Conservation (phyloP, 2,113 vertebrate species). For the Misgurnus anguillicaudatus region DNA sequence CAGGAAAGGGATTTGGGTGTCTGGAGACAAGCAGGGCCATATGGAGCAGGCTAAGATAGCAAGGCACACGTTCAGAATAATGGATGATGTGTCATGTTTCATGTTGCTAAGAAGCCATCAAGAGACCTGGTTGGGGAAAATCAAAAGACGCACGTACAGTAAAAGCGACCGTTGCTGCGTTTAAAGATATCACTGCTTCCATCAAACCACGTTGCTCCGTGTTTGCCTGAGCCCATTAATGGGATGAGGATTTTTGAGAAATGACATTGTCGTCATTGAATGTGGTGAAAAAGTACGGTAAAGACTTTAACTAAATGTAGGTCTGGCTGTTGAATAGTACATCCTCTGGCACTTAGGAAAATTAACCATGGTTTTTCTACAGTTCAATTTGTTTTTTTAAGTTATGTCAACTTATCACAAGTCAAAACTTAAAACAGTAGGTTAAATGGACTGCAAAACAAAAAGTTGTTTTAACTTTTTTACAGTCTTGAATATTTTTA, state of each 20-base stretch:
- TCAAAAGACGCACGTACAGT: conserved; percentile 73
- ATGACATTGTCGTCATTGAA: conserved; percentile 5
- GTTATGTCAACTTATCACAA: too few relatives aligned
- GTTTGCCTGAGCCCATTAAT: conserved; percentile 39
- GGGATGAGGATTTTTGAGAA: conserved; percentile 43
- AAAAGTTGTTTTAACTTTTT: too few relatives aligned
- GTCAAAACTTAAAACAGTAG: too few relatives aligned
- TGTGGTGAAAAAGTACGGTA: neutral
- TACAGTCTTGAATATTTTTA: too few relatives aligned
- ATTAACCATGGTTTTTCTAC: too few relatives aligned
- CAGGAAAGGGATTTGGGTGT: conserved; percentile 80
- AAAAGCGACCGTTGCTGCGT: conserved; percentile 72
- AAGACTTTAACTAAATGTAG: neutral
- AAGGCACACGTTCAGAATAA: conserved; percentile 80
- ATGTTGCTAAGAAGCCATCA: conserved; percentile 78
- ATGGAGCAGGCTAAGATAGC: conserved; percentile 78
- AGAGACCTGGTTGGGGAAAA: conserved; percentile 78
- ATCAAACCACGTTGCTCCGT: conserved; percentile 25
- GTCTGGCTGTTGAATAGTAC: neutral
- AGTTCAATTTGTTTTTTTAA: too few relatives aligned
- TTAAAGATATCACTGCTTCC: conserved; percentile 60
- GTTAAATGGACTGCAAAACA: too few relatives aligned
- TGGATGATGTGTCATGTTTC: conserved; percentile 84
- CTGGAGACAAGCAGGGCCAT: conserved; percentile 80
- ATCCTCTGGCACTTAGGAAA: too few relatives aligned